Evolutionary conservation across 2,888 invertebrate species (phyloP), one percentile per base, ranked within the genome.

Genomic region (Agrotis clavis): DNA sequence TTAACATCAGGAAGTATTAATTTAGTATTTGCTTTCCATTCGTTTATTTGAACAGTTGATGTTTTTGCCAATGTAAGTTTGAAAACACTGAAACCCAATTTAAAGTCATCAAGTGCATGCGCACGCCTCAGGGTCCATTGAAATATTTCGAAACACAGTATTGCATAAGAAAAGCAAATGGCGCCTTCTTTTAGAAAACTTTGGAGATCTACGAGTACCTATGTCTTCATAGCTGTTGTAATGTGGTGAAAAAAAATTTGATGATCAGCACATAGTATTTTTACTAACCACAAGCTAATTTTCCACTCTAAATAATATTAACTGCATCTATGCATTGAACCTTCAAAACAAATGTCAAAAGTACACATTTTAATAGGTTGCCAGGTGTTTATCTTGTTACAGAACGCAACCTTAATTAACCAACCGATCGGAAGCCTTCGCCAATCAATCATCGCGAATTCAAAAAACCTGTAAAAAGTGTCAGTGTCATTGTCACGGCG

Each of bases 401-500:
- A 73, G 56, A 78, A 77, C 63, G 71, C 67, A 74, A 74, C 67
- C 74, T 79, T 74, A 81, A 81, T 74, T 67, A 70, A 73, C 63
- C 54, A 64, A 64, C 53, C 48, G 67, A 84, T 83, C 82, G 76
- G 72, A 87, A 83, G 74, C 75, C 83, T 87, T 83, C 77, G 74
- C 57, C 81, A 41, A 82, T 83, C 81, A 71, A 77, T 89, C 76
- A 82, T 70, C 66, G 67, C 60, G 70, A 82, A 82, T 85, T 83
- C 56, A 79, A 85, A 85, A 79, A 68, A 77, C 57, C 30, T 77
- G 81, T 86, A 88, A 86, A 41, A 87, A 91, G 85, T 88, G 87
- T 84, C 91, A 92, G 71, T 92, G 92, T 90, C 92, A 92, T 71
- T 90, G 92, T 85, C 91, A 91, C 79, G 89, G 89, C 84, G 79